Conservation (phyloP, 2,113 vertebrate genomes). For the Solea senegalensis region DNA sequence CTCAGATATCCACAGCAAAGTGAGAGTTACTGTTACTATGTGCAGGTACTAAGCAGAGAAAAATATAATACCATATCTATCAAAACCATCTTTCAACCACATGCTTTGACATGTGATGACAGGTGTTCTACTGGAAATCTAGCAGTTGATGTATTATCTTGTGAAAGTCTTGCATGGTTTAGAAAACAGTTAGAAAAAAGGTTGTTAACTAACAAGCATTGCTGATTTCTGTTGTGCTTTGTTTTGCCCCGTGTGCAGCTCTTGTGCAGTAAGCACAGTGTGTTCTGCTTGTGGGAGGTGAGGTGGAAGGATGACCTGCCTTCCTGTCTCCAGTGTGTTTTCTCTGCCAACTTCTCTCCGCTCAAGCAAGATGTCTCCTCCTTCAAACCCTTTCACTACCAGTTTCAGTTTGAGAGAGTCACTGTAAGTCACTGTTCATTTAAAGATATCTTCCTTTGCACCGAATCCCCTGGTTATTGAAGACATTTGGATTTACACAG, state of each 20-base stretch:
- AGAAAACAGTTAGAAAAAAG: background rate
- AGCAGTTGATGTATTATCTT: background rate
- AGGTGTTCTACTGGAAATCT: background rate
- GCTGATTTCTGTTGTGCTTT: background rate
- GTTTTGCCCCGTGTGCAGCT: constrained; percentile 69
- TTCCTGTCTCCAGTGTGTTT: constrained; percentile 85
- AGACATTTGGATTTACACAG: background rate
- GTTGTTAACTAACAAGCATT: too few relatives aligned
- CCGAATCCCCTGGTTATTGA: background rate
- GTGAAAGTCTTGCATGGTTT: background rate
- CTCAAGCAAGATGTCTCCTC: constrained; percentile 77
- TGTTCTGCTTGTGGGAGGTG: constrained; percentile 95
- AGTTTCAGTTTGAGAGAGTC: constrained; percentile 92
- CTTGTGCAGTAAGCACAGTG: constrained; percentile 87
- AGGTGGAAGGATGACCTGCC: constrained; percentile 87
- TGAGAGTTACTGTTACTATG: background rate
- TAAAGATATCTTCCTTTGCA: background rate
- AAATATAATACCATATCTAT: background rate
- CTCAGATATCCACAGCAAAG: background rate
- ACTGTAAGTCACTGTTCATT: constrained; percentile 81
- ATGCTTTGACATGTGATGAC: too few relatives aligned
- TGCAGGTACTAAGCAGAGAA: background rate
- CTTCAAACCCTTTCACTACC: constrained; percentile 89
- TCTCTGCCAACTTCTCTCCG: constrained; percentile 88
- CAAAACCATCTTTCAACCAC: too few relatives aligned